Conservation (phyloP, 1,140 invertebrate genomes). For the Penaeus vannamei region DNA sequence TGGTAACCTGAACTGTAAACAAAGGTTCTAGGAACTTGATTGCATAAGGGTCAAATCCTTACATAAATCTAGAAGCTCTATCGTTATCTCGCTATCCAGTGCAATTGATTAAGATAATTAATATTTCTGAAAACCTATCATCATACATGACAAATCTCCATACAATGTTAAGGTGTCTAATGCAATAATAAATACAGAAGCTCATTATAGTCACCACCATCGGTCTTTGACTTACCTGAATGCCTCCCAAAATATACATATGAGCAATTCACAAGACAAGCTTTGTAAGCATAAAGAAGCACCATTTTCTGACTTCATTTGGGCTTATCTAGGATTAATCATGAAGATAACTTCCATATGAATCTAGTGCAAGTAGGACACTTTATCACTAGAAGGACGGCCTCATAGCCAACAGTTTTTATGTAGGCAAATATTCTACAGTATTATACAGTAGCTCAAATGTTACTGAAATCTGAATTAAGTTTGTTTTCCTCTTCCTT, state of each 20-base stretch:
- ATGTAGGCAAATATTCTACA: background rate
- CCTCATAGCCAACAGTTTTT: slow-evolving; percentile 37
- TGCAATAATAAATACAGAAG: too few relatives aligned
- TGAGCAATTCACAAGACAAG: background rate
- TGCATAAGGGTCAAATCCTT: too few relatives aligned
- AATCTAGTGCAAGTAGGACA: background rate
- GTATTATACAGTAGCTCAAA: slow-evolving; percentile 21
- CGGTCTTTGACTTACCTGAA: background rate
- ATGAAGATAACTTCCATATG: background rate
- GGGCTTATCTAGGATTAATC: background rate
- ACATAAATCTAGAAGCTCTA: too few relatives aligned
- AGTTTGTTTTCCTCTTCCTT: slow-evolving; percentile 1
- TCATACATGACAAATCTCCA: too few relatives aligned
- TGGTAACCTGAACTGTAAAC: too few relatives aligned
- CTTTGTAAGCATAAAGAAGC: slow-evolving; percentile 20
- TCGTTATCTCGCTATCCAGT: too few relatives aligned
- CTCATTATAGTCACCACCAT: background rate
- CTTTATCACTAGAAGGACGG: slow-evolving; percentile 30
- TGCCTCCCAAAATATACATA: background rate
- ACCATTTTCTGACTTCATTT: slow-evolving; percentile 33
- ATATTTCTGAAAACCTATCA: too few relatives aligned
- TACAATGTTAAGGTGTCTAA: too few relatives aligned
- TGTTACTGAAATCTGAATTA: background rate
- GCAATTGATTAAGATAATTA: too few relatives aligned
- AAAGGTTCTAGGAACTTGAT: too few relatives aligned